Percentiles rank a stretch among this genome's conserved stretches.
phyloP scores from a whole-genome alignment of 2,797 vertebrate species.

The Neomorphus geoffroyi region DNA sequence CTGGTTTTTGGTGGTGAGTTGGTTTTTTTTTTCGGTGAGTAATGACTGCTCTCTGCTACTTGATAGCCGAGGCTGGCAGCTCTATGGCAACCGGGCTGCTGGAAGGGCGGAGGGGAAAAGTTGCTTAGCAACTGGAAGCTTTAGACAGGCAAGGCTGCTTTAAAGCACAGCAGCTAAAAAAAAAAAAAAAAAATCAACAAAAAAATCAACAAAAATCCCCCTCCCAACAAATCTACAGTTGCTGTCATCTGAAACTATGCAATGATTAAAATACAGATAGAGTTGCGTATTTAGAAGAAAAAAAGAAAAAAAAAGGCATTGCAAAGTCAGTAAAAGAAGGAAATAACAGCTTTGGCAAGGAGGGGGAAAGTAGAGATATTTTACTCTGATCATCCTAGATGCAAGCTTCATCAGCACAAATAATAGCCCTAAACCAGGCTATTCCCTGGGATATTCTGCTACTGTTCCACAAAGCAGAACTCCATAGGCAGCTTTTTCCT shows the following conservation, averaged over 20 bases:
- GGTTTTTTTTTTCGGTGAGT: background rate
- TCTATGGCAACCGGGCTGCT: conserved; percentile 79
- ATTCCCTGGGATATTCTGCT: background rate
- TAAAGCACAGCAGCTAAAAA: conserved; percentile 28
- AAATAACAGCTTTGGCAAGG: background rate
- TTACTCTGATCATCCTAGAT: background rate
- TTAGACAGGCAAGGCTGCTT: conserved; percentile 69
- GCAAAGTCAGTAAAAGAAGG: background rate
- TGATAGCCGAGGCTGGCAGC: conserved; percentile 72
- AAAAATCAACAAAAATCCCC: background rate
- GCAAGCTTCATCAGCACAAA: background rate
- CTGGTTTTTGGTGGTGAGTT: background rate
- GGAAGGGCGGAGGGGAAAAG: conserved; percentile 61
- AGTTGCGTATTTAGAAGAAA: background rate
- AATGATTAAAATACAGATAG: background rate
- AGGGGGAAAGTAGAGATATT: background rate
- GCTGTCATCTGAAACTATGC: background rate
- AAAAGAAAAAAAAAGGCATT: background rate
- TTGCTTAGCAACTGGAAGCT: conserved; percentile 80
- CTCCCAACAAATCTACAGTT: conserved; percentile 19
- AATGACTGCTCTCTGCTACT: conserved; percentile 74
- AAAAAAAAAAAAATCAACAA: background rate
- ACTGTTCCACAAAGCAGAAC: background rate
- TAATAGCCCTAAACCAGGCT: background rate
- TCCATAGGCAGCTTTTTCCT: background rate